phyloP scores from a whole-genome alignment of 1,140 invertebrate species.

The Drosophila pseudoobscura region DNA sequence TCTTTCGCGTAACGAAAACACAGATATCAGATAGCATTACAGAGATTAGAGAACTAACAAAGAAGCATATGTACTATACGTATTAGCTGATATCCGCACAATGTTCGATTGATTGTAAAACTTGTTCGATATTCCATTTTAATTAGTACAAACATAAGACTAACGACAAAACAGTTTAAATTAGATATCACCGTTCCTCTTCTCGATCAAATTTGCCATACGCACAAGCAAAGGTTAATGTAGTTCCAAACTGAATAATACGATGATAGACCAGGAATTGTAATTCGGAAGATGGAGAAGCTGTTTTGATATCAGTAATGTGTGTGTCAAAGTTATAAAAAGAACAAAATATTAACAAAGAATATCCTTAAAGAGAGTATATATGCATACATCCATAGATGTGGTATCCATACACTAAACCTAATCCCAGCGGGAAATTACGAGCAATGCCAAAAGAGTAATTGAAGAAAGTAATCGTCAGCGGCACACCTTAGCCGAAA shows the following conservation, averaged over 20 bases:
- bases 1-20: conserved; percentile 35
- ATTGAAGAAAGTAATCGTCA: conserved; percentile 15
- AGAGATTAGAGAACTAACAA: conserved; percentile 10
- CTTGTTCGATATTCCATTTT: conserved; percentile 70
- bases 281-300: conserved; percentile 25
- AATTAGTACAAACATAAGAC: conserved; percentile 75
- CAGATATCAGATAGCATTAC: conserved; percentile 33
- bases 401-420: conserved; percentile 51
- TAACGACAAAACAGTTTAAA: conserved; percentile 39
- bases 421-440: conserved; percentile 58
- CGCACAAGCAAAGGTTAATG: conserved; percentile 6
- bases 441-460: conserved; percentile 53
- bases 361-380: conserved; percentile 33
- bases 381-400: conserved; percentile 22
- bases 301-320: conserved; percentile 48
- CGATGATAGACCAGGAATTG: conserved; percentile 10
- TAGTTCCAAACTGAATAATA: too few relatives aligned
- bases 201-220: conserved; percentile 32
- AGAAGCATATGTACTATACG: conserved; percentile 12
- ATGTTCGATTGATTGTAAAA: conserved; percentile 23
- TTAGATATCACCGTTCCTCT: conserved; percentile 23
- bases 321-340: conserved; percentile 60
- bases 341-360: background rate
- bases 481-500: conserved; percentile 28
- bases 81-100: conserved; percentile 35